phyloP scores from a whole-genome alignment of 1,140 invertebrate species.

The Aphelenchoides avenae region DNA sequence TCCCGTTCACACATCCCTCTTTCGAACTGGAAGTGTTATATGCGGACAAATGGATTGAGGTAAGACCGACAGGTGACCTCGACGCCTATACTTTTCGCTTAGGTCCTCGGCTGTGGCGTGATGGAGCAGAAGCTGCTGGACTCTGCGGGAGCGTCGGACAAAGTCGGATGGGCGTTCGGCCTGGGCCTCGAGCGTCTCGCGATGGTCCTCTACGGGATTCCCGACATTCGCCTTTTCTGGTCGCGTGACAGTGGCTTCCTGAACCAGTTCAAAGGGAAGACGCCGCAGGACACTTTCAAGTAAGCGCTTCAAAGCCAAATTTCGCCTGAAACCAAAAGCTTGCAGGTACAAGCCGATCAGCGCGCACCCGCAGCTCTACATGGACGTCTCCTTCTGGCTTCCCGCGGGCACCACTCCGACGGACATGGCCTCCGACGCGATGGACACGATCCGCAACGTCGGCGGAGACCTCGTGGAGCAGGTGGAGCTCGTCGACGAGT shows the following conservation, averaged over 20 bases:
- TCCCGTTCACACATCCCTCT: constrained; percentile 98
- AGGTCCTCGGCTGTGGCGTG: constrained; percentile 82
- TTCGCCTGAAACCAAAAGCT: too few species aligned
- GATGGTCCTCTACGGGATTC: constrained; percentile 90
- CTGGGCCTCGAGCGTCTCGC: constrained; percentile 89
- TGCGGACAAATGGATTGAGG: constrained; percentile 85
- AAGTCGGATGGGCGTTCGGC: constrained; percentile 98
- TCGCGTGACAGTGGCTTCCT: constrained; percentile 80
- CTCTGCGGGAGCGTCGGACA: constrained; percentile 72
- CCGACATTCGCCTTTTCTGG: constrained; percentile 95
- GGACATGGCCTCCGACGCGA: constrained; percentile 62
- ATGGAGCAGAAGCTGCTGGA: constrained; percentile 83
- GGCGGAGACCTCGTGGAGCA: constrained; percentile 83
- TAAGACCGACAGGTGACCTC: constrained; percentile 60
- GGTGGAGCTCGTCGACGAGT: constrained; percentile 74
- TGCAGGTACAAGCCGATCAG: constrained; percentile 73
- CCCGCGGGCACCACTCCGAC: constrained; percentile 61
- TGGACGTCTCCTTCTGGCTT: constrained; percentile 96
- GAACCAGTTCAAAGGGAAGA: constrained; percentile 77
- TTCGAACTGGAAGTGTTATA: constrained; percentile 92
- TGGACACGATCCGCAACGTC: constrained; percentile 80
- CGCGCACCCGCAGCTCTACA: constrained; percentile 77
- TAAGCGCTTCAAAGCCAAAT: too few species aligned
- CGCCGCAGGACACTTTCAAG: constrained; percentile 62
- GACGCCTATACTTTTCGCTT: background rate